phyloP scores from a whole-genome alignment of 2,888 invertebrate genomes.

The Eumerus sabulonum region DNA sequence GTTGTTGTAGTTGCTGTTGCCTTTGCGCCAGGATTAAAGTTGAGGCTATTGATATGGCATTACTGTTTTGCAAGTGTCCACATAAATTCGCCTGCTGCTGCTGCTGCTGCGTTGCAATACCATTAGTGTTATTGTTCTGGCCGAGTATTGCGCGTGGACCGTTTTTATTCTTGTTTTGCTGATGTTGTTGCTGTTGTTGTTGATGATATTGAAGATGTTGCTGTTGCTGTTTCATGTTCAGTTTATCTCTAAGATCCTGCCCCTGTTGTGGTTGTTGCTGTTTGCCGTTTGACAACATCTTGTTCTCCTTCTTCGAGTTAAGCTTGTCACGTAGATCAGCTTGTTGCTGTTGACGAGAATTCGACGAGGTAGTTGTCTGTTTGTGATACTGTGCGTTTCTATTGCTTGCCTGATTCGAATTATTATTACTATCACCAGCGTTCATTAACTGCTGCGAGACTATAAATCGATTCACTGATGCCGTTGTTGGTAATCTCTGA shows the following conservation, averaged over 20 bases:
- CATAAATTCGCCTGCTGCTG: slow-evolving; percentile 28
- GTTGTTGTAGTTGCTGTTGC: slow-evolving; percentile 65
- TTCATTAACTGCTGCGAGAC: slow-evolving; percentile 57
- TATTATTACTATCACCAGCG: slow-evolving; percentile 68
- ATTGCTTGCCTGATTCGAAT: slow-evolving; percentile 59
- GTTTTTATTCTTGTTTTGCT: slow-evolving; percentile 46
- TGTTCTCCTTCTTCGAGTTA: slow-evolving; percentile 52
- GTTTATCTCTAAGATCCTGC: slow-evolving; percentile 44
- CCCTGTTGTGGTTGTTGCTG: slow-evolving; percentile 54
- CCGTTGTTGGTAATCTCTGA: slow-evolving; percentile 52
- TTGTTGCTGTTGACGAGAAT: slow-evolving; percentile 18
- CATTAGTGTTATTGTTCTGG: slow-evolving; percentile 73
- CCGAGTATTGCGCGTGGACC: slow-evolving; percentile 70
- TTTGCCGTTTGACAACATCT: slow-evolving; percentile 45
- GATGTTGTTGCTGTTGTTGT: slow-evolving; percentile 65
- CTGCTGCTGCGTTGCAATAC: slow-evolving; percentile 8
- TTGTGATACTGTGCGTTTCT: slow-evolving; percentile 47
- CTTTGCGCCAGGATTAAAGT: slow-evolving; percentile 68
- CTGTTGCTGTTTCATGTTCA: slow-evolving; percentile 40
- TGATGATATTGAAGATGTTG: slow-evolving; percentile 61
- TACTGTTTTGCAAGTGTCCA: slow-evolving; percentile 65
- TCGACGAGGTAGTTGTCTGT: slow-evolving; percentile 37
- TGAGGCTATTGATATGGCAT: slow-evolving; percentile 68
- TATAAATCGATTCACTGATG: slow-evolving; percentile 56
- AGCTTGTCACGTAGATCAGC: slow-evolving; percentile 49